Evolutionary conservation across 2,113 vertebrate species (phyloP), one percentile per base, ranked within the genome.

Genomic region (Dermatemys mawii): DNA sequence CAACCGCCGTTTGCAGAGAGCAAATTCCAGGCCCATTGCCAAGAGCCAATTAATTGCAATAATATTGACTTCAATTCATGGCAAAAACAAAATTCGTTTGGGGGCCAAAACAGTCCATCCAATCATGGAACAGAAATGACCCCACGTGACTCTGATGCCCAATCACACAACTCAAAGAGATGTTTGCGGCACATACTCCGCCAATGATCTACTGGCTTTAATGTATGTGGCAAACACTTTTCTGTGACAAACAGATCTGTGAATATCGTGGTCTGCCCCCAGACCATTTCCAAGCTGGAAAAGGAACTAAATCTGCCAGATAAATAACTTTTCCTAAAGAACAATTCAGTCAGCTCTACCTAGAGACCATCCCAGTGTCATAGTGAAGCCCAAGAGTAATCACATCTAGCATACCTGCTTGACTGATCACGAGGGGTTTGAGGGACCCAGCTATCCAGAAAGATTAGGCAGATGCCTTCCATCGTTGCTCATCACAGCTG

Each of bases 321-420:
- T 41, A 4, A 27, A 85, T 5, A 3, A 14, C 0, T 32, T 0
- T 57, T 17, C 78, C 1, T 0, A 0, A 73, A 13, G 22, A 60
- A 85, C 8, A 75, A 29, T 46, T 57, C 76, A 44, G 22, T 38
- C 24, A 44, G 3, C 12, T 75, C 73, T 41, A n/a, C 85, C 0
- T 2, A 21, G 35, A 53, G 10, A 38, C 84, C 35, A 75, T 54
- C 0, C 51, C 10, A 48, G 0, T 2, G 50, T 2, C 88, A 44
- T 75, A 26, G 48, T 1, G 1, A 16, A 19, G 44, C 27, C 75
- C 26, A 29, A 17, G 27, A 78, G 27, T 16, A 29, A 7, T 3
- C n/a, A 3, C 1, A 1, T 1, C 3, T 1, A 84, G 44, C 63
- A 49, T 76, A 84, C 26, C 55, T 7, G 79, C 17, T 1, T 13